These are phyloP conservation scores for Noctua fimbriata DNA, from an alignment of 2,888 invertebrate species.

Conservation along the genomic window DNA sequence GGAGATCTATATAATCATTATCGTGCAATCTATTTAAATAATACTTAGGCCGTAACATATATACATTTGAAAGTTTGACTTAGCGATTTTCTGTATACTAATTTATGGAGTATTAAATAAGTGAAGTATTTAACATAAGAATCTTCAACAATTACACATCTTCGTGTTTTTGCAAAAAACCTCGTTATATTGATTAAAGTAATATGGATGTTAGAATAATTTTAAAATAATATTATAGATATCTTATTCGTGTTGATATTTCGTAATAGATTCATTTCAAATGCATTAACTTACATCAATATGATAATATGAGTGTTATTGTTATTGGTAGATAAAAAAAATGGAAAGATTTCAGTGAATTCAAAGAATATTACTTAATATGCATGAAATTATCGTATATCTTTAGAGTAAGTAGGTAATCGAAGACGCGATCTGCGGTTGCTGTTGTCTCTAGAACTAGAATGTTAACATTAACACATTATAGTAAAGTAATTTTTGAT, in stretches of 20 bases:
- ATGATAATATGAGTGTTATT: conserved; percentile 46
- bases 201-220: conserved; percentile 63
- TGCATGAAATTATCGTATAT: conserved; percentile 54
- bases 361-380: conserved; percentile 11
- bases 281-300: conserved; percentile 44
- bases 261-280: conserved; percentile 39
- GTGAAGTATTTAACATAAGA: conserved; percentile 56
- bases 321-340: conserved; percentile 46
- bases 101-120: conserved; percentile 59
- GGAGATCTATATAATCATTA: conserved; percentile 12
- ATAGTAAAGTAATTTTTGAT: conserved; percentile 46
- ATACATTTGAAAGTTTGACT: conserved; percentile 46
- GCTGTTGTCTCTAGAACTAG: conserved; percentile 51
- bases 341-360: conserved; percentile 61
- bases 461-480: conserved; percentile 40
- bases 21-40: conserved; percentile 51
- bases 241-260: conserved; percentile 53
- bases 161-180: conserved; percentile 57
- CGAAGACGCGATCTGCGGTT: conserved; percentile 24
- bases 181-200: conserved; percentile 59
- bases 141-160: conserved; percentile 30
- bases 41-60: conserved; percentile 65
- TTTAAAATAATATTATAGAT: conserved; percentile 53
- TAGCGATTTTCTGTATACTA: conserved; percentile 50
- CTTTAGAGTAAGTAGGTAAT: conserved; percentile 56